Evolutionary conservation across 2,888 invertebrate species (phyloP).

Genomic region (Pardosa pseudoannulata): DNA sequence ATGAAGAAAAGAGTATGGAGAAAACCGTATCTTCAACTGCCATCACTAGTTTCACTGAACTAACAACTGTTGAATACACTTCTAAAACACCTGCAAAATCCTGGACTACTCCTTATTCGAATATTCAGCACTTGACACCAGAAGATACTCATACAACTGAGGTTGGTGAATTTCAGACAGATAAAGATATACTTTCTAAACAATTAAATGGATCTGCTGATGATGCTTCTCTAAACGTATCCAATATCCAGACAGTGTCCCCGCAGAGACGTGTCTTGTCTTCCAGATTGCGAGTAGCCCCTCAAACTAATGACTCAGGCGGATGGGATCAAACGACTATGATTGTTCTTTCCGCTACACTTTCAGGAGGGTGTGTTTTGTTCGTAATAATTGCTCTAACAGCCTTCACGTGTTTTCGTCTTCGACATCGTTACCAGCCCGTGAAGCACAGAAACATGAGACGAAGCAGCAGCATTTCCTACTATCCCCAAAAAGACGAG

Average conservation of each 20-base stretch:
- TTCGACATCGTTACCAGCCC: slow-evolving; percentile 53
- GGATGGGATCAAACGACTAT: slow-evolving; percentile 34
- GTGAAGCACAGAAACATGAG: slow-evolving; percentile 44
- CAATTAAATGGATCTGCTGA: not conserved
- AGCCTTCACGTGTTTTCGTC: slow-evolving; percentile 56
- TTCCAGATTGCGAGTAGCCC: slow-evolving; percentile 4
- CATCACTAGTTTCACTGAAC: not conserved
- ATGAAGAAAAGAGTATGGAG: not conserved
- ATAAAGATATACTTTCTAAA: not conserved
- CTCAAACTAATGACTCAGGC: not conserved
- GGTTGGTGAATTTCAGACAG: not conserved
- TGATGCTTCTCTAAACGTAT: not conserved
- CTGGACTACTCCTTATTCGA: not conserved
- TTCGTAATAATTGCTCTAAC: slow-evolving; percentile 48
- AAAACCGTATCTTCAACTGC: not conserved
- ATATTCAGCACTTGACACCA: not conserved
- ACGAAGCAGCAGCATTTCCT: slow-evolving; percentile 74
- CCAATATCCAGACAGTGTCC: not conserved
- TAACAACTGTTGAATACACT: not conserved
- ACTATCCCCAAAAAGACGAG: slow-evolving; percentile 75
- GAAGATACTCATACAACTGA: not conserved
- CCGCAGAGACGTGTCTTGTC: slow-evolving; percentile 28
- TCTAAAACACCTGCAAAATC: not conserved
- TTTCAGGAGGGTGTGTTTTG: slow-evolving; percentile 68
- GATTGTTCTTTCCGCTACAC: slow-evolving; percentile 52